These are phyloP conservation scores for Neopelma chrysocephalum DNA, from an alignment of 2,797 vertebrate genomes.

Conservation along the genomic window DNA sequence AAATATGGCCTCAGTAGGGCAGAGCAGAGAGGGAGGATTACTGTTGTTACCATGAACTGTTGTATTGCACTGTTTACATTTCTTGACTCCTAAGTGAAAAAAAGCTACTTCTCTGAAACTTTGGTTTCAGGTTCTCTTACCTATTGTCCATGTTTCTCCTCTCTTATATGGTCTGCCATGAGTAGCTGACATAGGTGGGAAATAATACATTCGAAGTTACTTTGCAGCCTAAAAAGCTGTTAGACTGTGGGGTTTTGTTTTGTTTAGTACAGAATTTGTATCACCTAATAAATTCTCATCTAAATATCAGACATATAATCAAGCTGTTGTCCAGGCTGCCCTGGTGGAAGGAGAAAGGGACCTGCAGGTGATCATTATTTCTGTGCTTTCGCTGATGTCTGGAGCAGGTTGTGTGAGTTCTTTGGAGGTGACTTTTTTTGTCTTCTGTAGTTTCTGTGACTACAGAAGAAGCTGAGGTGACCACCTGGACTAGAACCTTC, in stretches of 20 bases:
- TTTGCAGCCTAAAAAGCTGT: not conserved
- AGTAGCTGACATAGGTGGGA: not conserved
- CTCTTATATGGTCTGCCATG: not conserved
- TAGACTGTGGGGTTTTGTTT: not conserved
- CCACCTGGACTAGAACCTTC: not conserved
- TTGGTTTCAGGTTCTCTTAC: not conserved
- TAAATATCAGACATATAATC: not conserved
- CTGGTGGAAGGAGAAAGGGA: not conserved
- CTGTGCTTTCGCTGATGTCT: fast-evolving
- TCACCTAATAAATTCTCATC: not conserved
- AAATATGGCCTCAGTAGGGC: not conserved
- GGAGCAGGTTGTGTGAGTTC: not conserved
- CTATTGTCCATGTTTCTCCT: not conserved
- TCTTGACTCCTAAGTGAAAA: not conserved
- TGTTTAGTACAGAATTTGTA: not conserved
- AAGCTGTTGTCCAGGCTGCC: not conserved
- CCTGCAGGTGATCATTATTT: not conserved
- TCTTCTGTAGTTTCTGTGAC: not conserved
- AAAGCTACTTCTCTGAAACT: not conserved
- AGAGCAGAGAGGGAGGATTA: not conserved
- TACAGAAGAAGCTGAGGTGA: not conserved
- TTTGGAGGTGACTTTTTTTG: not conserved
- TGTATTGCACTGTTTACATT: not conserved
- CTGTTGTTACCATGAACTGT: not conserved
- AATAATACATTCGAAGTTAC: not conserved